Percentiles rank a stretch among this genome's conserved stretches.
Evolutionary conservation across 1,140 invertebrate genomes (phyloP).

Genomic region (Bombus waltoni): DNA sequence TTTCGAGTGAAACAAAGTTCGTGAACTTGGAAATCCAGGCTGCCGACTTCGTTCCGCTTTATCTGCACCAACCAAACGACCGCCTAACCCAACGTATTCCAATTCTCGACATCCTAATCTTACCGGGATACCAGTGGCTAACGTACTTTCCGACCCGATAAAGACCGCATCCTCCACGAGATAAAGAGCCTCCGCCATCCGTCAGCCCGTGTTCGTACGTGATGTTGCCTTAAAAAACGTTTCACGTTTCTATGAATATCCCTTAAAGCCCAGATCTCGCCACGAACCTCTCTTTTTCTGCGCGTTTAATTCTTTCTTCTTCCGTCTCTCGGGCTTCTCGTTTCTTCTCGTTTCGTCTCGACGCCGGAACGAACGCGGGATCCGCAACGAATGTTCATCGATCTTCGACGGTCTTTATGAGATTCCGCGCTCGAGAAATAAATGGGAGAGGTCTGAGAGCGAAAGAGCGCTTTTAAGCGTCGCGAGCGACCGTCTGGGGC

Average conservation of each 20-base stretch:
- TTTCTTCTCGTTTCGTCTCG: slow-evolving; percentile 9
- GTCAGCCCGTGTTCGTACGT: slow-evolving; percentile 47
- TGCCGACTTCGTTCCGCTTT: slow-evolving; percentile 62
- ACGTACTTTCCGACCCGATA: slow-evolving; percentile 66
- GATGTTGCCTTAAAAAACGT: slow-evolving; percentile 53
- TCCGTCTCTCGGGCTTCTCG: neutral
- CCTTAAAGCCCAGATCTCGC: slow-evolving; percentile 46
- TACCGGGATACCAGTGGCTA: slow-evolving; percentile 61
- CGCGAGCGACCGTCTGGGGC: neutral
- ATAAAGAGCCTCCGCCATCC: slow-evolving; percentile 65
- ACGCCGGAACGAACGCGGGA: slow-evolving; percentile 48
- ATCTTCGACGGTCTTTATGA: slow-evolving; percentile 58
- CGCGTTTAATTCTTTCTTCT: neutral
- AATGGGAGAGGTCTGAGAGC: slow-evolving; percentile 25
- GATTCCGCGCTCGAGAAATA: slow-evolving; percentile 47
- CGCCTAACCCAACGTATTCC: slow-evolving; percentile 60
- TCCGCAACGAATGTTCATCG: slow-evolving; percentile 59
- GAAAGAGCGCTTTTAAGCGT: slow-evolving; percentile 50
- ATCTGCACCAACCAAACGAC: slow-evolving; percentile 63
- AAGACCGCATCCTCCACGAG: slow-evolving; percentile 66
- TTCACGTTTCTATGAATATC: slow-evolving; percentile 60
- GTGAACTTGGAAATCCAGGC: slow-evolving; percentile 58
- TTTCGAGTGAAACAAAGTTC: slow-evolving; percentile 62
- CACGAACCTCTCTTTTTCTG: neutral
- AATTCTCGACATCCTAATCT: slow-evolving; percentile 69